Evolutionary conservation across 1,140 invertebrate species (phyloP), one percentile per base, ranked within the genome.

Genomic region (Penaeus japonicus): DNA sequence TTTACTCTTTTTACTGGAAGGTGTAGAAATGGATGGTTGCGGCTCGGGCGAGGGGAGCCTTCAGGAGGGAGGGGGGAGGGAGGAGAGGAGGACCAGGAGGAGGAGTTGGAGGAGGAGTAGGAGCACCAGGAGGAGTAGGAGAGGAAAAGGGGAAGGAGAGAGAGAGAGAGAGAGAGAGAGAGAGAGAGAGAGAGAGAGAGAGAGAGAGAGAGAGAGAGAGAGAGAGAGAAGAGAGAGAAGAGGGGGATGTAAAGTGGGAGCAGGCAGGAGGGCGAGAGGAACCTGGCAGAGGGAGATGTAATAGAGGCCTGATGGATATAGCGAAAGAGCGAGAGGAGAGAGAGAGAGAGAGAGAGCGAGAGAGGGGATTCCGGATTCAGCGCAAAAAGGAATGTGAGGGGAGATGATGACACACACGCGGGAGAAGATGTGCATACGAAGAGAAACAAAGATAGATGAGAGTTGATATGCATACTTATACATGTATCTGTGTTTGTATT

Each of bases 1-100:
- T 88, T 73, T 73, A 55, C 79, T 83, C 65, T 87, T 80, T 87
- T 87, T 87, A 54, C 32, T 59, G 62, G 39, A 57, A 82, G 79
- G 86, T 82, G 86, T 88, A 73, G 79, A 55, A 88, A 88, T 88
- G 86, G 79, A 82, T 82, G 86, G 84, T 78, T 85, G 84, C 53
- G 84, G 84, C 39, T 57, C 73, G 35, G 65, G 47, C n/a, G 62
- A 84, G 62, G 82, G 5, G 32, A 27, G 15, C 24, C 59, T 39
- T 53, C 12, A 35, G 22, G n/a, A 30, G 84, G 35, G 84, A 15
- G 20, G 20, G 70, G 57, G 53, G 32, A 77, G 32, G 32, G 54
- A 2, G 22, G 39, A 35, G 30, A 12, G 73, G 22, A 27, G 10
- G 73, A 5, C 18, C 32, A 39, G 27, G 47, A 47, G 30, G 47